Conservation (phyloP, 1,140 invertebrate species). For the Elysia chlorotica region DNA sequence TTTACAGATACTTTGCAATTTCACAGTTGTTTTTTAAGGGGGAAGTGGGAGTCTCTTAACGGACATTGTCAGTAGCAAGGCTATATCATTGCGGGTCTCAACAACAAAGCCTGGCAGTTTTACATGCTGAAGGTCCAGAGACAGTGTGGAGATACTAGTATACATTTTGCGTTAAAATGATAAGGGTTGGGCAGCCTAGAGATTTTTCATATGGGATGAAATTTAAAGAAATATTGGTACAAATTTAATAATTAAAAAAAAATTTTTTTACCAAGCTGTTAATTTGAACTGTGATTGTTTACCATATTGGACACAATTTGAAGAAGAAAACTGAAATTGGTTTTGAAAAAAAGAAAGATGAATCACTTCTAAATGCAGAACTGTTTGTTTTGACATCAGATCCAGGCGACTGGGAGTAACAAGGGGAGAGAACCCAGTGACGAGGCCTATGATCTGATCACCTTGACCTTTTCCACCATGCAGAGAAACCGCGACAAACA, state of each 20-base stretch:
- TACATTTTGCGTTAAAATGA: no score
- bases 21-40: no score
- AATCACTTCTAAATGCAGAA: background rate
- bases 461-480: constrained; percentile 31
- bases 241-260: background rate
- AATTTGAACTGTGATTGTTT: background rate
- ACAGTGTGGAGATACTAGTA: no score
- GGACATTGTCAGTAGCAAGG: no score
- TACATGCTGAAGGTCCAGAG: no score
- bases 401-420: constrained; percentile 27
- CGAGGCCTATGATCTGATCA: constrained; percentile 39
- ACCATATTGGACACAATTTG: background rate
- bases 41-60: no score
- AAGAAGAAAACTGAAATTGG: background rate
- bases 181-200: no score
- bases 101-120: no score
- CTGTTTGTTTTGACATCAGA: background rate
- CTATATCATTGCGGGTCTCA: no score
- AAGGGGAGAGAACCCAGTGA: constrained; percentile 35
- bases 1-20: no score
- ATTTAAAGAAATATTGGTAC: background rate
- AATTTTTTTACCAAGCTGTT: background rate
- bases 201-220: no score
- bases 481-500: constrained; percentile 32
- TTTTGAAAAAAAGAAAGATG: background rate